Evolutionary conservation across 30 jellyfish, hydroid and myxozoan species (phyloP).

Genomic region (Phacellophora camtschatica): DNA sequence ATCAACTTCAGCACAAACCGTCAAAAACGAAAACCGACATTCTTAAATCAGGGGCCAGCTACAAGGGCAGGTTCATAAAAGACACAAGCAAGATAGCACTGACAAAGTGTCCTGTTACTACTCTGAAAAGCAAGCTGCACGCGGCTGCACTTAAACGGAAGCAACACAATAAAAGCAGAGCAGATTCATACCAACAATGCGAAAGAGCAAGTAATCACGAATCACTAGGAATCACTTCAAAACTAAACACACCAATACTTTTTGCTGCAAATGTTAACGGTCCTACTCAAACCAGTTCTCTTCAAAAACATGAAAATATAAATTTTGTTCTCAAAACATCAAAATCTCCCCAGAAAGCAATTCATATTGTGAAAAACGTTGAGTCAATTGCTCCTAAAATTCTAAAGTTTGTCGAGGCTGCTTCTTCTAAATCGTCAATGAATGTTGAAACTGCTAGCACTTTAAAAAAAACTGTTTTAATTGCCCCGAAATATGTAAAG

Average conservation of each 20-base stretch:
- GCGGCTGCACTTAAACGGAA: constrained; percentile 58
- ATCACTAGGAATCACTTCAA: neutral
- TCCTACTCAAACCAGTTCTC: neutral
- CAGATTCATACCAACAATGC: constrained; percentile 3
- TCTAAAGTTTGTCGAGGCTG: neutral
- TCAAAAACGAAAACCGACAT: neutral
- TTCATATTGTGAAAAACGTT: neutral
- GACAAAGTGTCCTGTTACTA: constrained; percentile 55
- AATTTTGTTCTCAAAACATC: neutral
- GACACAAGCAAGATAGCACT: neutral
- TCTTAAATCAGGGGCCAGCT: neutral
- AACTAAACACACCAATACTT: neutral
- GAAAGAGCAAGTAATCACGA: neutral
- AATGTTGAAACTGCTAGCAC: neutral
- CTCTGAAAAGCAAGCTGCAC: constrained; percentile 58
- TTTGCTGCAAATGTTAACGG: neutral
- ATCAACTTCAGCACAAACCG: constrained; percentile 24
- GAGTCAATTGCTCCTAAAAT: neutral
- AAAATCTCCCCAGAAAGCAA: neutral
- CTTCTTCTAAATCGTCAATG: neutral
- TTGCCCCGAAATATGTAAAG: too few relatives aligned
- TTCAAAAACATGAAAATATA: neutral
- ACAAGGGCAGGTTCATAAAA: neutral
- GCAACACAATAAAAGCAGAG: neutral
- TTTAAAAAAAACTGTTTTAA: too few relatives aligned